phyloP scores from a whole-genome alignment of 2,888 invertebrate species.

The Autographa gamma region DNA sequence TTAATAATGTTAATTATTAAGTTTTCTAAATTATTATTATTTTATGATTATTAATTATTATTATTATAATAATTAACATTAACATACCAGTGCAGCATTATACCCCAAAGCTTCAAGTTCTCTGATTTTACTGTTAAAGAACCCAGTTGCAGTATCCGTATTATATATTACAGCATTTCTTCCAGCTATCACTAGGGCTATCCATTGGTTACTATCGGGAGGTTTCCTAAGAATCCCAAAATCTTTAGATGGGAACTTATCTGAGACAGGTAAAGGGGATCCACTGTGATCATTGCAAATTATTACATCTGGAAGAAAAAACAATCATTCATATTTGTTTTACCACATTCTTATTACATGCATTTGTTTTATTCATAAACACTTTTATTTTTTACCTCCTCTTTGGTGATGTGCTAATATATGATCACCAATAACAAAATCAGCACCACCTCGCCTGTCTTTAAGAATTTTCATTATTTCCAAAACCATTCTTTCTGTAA shows the following conservation, averaged over 20 bases:
- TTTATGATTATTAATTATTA: no score
- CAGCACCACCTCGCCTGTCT: conserved; percentile 83
- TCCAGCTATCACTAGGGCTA: conserved; percentile 89
- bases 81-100: conserved; percentile 87
- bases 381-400: conserved; percentile 81
- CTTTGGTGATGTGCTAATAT: conserved; percentile 91
- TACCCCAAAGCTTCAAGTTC: conserved; percentile 91
- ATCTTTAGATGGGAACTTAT: conserved; percentile 82
- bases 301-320: conserved; percentile 87
- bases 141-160: conserved; percentile 87
- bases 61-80: background rate
- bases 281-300: conserved; percentile 88
- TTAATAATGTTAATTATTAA: no score
- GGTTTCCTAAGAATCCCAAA: conserved; percentile 81
- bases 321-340: background rate
- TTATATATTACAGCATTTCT: conserved; percentile 90
- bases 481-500: conserved; percentile 89
- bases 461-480: conserved; percentile 87
- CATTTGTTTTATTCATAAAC: background rate
- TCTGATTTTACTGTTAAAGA: conserved; percentile 89
- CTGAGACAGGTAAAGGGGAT: conserved; percentile 81
- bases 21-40: no score
- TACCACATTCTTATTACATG: background rate
- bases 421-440: conserved; percentile 87
- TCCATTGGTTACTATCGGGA: conserved; percentile 84